A percentile compares a stretch with the other conserved stretches of the same genome.
Evolutionary conservation across 2,113 vertebrate species (phyloP).

Genomic region (Axis porcinus): DNA sequence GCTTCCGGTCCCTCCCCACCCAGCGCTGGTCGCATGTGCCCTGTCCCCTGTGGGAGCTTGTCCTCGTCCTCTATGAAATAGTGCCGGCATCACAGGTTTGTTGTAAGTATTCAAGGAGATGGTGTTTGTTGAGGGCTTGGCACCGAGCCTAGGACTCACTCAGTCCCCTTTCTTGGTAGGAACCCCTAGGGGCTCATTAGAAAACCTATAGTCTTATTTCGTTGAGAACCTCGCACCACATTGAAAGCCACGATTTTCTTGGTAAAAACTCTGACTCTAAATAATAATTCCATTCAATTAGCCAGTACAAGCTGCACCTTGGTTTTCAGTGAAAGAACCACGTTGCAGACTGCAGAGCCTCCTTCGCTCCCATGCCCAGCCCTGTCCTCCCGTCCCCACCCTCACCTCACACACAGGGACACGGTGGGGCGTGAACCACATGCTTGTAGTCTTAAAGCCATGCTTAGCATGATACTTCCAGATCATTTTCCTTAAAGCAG

Average conservation of each 20-base stretch:
- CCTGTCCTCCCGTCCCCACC: not conserved
- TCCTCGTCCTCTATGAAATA: not conserved
- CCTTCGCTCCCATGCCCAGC: too few relatives aligned
- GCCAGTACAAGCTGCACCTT: not conserved
- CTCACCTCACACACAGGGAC: not conserved
- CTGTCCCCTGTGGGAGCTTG: not conserved
- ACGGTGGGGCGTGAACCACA: rapidly evolving
- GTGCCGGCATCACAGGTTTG: not conserved
- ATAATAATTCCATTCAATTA: not conserved
- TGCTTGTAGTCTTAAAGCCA: not conserved
- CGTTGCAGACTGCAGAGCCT: not conserved
- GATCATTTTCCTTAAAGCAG: not conserved
- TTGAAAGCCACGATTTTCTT: not conserved
- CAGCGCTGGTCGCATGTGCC: rapidly evolving
- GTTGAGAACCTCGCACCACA: not conserved
- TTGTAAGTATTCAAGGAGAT: not conserved
- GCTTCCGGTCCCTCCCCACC: not conserved
- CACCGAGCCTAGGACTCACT: not conserved
- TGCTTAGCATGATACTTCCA: not conserved
- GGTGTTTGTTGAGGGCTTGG: not conserved
- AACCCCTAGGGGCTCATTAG: not conserved
- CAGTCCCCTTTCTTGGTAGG: not conserved
- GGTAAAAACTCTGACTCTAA: not conserved
- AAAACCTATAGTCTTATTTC: not conserved
- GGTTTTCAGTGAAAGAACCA: not conserved